These are phyloP conservation scores for Brevimyrus niger DNA, from an alignment of 2,113 vertebrate genomes.

Conservation along the genomic window DNA sequence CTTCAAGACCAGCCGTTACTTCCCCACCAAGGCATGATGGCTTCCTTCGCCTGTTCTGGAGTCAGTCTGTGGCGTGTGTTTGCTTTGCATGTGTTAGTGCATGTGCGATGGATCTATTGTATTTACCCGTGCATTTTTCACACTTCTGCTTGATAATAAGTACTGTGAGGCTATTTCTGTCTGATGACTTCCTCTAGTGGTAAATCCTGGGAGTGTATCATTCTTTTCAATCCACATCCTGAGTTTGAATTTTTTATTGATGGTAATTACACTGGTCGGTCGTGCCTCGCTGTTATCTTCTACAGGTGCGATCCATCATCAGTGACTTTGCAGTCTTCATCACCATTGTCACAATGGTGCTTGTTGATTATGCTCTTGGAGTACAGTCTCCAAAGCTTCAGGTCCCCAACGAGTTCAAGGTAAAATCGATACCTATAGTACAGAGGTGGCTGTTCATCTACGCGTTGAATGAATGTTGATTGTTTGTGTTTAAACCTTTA, in stretches of 20 bases:
- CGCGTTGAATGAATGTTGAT: not conserved
- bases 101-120: not conserved
- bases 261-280: not conserved
- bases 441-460: not conserved
- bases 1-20: slow-evolving; percentile 95
- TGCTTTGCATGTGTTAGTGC: not conserved
- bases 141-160: not conserved
- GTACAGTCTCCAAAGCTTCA: slow-evolving; percentile 94
- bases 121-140: not conserved
- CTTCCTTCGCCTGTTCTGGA: not conserved
- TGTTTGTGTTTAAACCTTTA: not conserved
- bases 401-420: slow-evolving; percentile 95
- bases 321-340: slow-evolving; percentile 98
- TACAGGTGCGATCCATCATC: slow-evolving; percentile 85
- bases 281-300: slow-evolving; percentile 29
- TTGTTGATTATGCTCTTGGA: slow-evolving; percentile 84
- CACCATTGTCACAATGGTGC: slow-evolving; percentile 91
- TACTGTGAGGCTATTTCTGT: not conserved
- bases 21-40: slow-evolving; percentile 83
- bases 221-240: not conserved
- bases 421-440: slow-evolving; percentile 40
- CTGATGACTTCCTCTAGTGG: slow-evolving; percentile 13
- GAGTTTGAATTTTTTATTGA: not conserved
- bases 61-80: not conserved
- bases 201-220: not conserved